phyloP scores from a whole-genome alignment of 2,797 vertebrate genomes.

The Dermochelys coriacea region DNA sequence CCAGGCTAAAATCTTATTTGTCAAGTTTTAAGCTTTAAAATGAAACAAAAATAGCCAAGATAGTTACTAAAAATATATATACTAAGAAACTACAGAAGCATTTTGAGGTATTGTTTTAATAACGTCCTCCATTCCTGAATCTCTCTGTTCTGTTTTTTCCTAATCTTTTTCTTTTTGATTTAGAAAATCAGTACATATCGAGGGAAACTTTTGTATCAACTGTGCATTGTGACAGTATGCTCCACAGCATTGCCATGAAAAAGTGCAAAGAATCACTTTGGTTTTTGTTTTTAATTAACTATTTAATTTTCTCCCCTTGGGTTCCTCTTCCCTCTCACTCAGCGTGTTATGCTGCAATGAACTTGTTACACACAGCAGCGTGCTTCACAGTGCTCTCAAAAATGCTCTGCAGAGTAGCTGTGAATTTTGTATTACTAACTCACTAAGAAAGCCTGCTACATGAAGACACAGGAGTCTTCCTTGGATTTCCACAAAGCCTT shows the following conservation, averaged over 20 bases:
- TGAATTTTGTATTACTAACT: slow-evolving; percentile 28
- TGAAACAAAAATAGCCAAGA: background rate
- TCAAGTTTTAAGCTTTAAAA: background rate
- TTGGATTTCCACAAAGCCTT: slow-evolving; percentile 17
- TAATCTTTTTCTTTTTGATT: background rate
- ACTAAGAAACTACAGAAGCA: background rate
- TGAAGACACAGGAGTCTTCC: slow-evolving; percentile 1
- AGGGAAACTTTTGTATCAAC: background rate
- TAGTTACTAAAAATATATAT: background rate
- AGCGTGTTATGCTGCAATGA: slow-evolving; percentile 60
- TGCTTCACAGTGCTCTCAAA: slow-evolving; percentile 25
- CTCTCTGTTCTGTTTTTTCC: background rate
- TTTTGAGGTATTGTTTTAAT: background rate
- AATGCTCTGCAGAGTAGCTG: slow-evolving; percentile 24
- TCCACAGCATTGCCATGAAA: background rate
- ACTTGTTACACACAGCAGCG: slow-evolving; percentile 45
- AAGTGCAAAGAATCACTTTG: background rate
- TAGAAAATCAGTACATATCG: background rate
- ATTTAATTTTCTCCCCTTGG: slow-evolving; percentile 41
- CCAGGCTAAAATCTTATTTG: background rate
- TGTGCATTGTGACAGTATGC: background rate
- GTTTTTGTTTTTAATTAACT: slow-evolving; percentile 69
- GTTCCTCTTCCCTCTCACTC: slow-evolving; percentile 43
- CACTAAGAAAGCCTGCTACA: slow-evolving; percentile 6
- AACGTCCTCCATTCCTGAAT: background rate